Evolutionary conservation across 2,797 vertebrate genomes (phyloP), one percentile per base, ranked within the genome.

Genomic region (Anabacerthia variegaticeps): DNA sequence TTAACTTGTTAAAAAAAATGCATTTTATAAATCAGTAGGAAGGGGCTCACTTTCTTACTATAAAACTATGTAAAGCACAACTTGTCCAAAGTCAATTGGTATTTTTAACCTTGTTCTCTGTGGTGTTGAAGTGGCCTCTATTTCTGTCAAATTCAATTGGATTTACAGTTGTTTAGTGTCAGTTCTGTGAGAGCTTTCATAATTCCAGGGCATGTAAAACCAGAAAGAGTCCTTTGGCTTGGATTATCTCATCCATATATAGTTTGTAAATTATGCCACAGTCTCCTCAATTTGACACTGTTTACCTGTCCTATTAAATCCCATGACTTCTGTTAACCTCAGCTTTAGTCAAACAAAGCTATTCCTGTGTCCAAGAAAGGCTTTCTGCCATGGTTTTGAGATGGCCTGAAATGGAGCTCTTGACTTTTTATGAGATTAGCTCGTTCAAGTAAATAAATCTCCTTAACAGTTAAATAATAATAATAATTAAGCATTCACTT

Each of bases 21-120:
- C 19, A 12, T 7, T 71, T 62, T 26, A 55, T 39, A 32, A 23
- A 66, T 48, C 23, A 18, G 12, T 56, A 55, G 24, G 58, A 75
- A 68, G 8, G 5, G 10, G 28, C 16, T 63, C 4, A 16, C 8
- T 67, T 80, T 62, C 14, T 52, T 54, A 18, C 11, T 65, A 9
- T 18, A 75, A 46, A 94, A 71, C 34, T 12, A 1, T 6, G 12
- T 30, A 32, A 88, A 79, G 52, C 39, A 43, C 14, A 55, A 22
- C 12, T 77, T 0, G 0, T 28, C 37, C 1, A 0, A 72, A 85
- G 22, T 74, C 30, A 43, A 4, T 5, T 41, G 68, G 3, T 55
- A 17, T 19, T 78, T 84, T 90, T 65, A 2, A 7, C 68, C 34
- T n/a, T 86, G 1, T 22, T 71, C 28, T 69, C 44, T 44, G 37